Base-by-base conservation (phyloP, 2,797 vertebrate genomes). In the Coreius guichenoti region DNA sequence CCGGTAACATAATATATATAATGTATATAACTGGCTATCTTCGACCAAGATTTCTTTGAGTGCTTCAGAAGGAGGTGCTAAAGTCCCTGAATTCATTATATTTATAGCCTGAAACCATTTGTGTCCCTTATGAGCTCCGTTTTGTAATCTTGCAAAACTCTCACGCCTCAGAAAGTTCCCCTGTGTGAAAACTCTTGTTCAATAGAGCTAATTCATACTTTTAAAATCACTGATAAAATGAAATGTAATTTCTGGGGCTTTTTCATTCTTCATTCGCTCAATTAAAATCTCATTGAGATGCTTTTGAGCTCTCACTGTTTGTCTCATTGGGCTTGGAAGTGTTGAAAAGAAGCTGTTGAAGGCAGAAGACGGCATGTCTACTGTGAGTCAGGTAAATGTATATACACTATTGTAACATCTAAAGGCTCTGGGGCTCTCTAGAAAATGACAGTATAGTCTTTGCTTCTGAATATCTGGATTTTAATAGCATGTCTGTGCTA, bases 11-110 rank as follows among this genome's bases (percentile, higher is more conserved):
- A n/a, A n/a, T n/a, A n/a, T n/a, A n/a, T 33, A 33, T 33, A 33
- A 4, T 33, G 33, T 33, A 33, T 33, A 2, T 39, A 14, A 26
- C n/a, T 29, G 63, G 43, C 65, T 26, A 72, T 74, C 47, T 82
- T 63, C 0, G 4, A 68, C 43, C 29, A 73, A 85, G 56, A 82
- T 82, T 75, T 82, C 69, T 85, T 81, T 79, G 80, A 87, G 77
- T 76, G 69, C 49, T 26, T 80, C 69, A 49, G 26, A 77, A 84
- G 45, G 49, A 45, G 45, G 67, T 76, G 82, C 36, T 81, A 82
- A 85, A 85, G 56, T 88, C 82, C 83, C 79, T 82, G 85, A 89
- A 87, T 89, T 87, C 86, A 89, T 89, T 85, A 89, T 69, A 65
- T 31, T 65, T 63, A 87, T 80, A 79, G 85, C 83, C 81, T 85